These are phyloP conservation scores for Vanacampus margaritifer DNA, from an alignment of 2,113 vertebrate species.

Conservation along the genomic window DNA sequence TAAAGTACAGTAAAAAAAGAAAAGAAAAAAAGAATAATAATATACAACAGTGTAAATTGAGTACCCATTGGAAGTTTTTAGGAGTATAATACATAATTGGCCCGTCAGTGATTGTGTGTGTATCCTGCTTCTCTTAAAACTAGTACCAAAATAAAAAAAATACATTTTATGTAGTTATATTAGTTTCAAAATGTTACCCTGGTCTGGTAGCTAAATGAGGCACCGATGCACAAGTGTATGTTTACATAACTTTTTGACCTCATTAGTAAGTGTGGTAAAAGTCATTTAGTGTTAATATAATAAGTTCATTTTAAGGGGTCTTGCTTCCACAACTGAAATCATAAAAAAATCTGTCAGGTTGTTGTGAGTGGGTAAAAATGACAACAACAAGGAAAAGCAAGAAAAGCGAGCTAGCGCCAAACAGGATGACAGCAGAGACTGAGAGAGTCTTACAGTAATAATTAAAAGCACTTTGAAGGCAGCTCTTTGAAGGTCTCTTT, in stretches of 20 bases:
- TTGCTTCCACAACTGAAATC: slow-evolving; percentile 39
- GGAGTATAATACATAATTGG: background rate
- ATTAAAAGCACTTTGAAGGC: slow-evolving; percentile 58
- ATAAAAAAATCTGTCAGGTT: slow-evolving; percentile 34
- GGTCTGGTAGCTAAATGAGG: background rate
- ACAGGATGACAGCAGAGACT: slow-evolving; percentile 37
- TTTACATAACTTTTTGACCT: background rate
- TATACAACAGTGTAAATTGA: background rate
- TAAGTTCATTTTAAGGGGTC: slow-evolving; percentile 37
- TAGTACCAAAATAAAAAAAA: background rate
- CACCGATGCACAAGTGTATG: background rate
- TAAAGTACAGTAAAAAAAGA: too few relatives aligned
- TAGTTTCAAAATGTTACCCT: background rate
- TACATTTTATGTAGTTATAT: background rate
- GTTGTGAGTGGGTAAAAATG: slow-evolving; percentile 8
- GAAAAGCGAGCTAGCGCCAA: background rate
- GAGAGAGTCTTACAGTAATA: slow-evolving; percentile 36
- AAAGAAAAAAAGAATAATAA: background rate
- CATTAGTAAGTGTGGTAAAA: slow-evolving; percentile 22
- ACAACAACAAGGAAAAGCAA: background rate
- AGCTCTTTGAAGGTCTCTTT: slow-evolving; percentile 46
- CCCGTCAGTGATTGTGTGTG: background rate
- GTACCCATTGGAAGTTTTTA: background rate
- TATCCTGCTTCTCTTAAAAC: background rate
- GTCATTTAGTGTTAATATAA: slow-evolving; percentile 30